Evolutionary conservation across 37 sponge, comb jelly and placozoan species (phyloP).

Genomic region (Halisarca cf. caerulea): DNA sequence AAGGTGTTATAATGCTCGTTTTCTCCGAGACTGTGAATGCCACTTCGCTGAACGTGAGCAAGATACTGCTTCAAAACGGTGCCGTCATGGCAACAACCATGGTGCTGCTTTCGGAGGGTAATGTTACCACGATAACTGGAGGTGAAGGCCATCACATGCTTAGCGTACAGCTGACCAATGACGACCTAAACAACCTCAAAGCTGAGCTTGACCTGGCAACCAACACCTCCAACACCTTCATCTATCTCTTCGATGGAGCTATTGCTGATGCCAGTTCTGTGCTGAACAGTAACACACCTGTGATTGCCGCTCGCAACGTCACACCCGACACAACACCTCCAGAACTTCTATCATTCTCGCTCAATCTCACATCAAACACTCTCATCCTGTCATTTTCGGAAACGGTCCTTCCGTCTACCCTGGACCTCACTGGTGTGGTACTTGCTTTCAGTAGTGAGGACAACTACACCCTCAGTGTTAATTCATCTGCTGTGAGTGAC

Average conservation of each 20-base stretch:
- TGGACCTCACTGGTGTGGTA: conserved; percentile 61
- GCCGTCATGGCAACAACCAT: neutral
- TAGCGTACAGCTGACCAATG: conserved; percentile 48
- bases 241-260: conserved; percentile 54
- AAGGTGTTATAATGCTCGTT: conserved; percentile 56
- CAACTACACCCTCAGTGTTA: conserved; percentile 37
- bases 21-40: conserved; percentile 87
- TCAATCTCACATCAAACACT: conserved; percentile 72
- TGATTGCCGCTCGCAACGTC: conserved; percentile 52
- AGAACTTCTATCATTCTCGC: conserved; percentile 35
- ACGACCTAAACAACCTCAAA: conserved; percentile 79
- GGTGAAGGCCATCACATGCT: conserved; percentile 65
- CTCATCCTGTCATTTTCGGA: conserved; percentile 81
- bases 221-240: conserved; percentile 52
- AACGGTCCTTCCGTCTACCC: conserved; percentile 65
- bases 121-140: conserved; percentile 62
- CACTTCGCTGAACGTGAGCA: conserved; percentile 60
- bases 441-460: conserved; percentile 21
- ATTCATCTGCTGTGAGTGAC: conserved; percentile 24
- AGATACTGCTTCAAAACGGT: conserved; percentile 52
- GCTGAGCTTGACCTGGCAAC: conserved; percentile 60
- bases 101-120: conserved; percentile 52
- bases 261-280: conserved; percentile 60
- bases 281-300: conserved; percentile 41
- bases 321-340: conserved; percentile 66